Base-by-base conservation (phyloP, 92 coral and sea anemone genomes). In the Montipora capitata region DNA sequence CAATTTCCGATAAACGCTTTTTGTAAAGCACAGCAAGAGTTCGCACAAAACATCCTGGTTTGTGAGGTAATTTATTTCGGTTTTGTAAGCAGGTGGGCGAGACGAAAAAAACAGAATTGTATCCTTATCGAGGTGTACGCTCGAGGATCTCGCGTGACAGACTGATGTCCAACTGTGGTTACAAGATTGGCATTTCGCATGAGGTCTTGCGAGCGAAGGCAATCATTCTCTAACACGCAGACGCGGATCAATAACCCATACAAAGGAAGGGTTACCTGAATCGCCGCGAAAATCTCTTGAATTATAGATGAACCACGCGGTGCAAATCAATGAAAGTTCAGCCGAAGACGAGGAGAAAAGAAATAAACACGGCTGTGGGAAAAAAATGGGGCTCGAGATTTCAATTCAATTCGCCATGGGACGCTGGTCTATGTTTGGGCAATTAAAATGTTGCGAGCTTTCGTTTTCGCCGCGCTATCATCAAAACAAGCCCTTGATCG, bases 1-100 rank as follows among this genome's bases (percentile, higher is more conserved):
- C 90, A 86, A 93, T 93, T 95, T 93, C 95, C 96, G 96, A 95
- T 93, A 93, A 95, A 89, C 91, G 94, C 75, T 85, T 93, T 94
- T 91, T 81, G 79, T 81, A 48, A 70, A 86, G 69, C 81, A 78
- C 77, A 75, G 89, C 66, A 71, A 91, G 87, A 88, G 52, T 62
- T 43, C 61, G 85, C 74, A 91, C 88, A 93, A 87, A 79, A 66
- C 56, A 40, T 59, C 58, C 51, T 77, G 85, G 73, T 48, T 85
- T 80, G 61, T 13, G 12, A 57, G 51, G 81, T 72, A 74, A 82
- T 72, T 68, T 84, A 70, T 69, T 68, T 72, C 64, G 70, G 71
- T 63, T 14, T 13, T 61, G 67, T 18, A 78, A n/a, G 88, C 92
- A 85, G 94, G 86, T 71, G 94, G 71, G 68, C 65, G 15, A 86